Percentiles rank a stretch among this genome's conserved stretches.
Evolutionary conservation across 1,140 invertebrate genomes (phyloP).

Genomic region (Himalopsyche phryganea): DNA sequence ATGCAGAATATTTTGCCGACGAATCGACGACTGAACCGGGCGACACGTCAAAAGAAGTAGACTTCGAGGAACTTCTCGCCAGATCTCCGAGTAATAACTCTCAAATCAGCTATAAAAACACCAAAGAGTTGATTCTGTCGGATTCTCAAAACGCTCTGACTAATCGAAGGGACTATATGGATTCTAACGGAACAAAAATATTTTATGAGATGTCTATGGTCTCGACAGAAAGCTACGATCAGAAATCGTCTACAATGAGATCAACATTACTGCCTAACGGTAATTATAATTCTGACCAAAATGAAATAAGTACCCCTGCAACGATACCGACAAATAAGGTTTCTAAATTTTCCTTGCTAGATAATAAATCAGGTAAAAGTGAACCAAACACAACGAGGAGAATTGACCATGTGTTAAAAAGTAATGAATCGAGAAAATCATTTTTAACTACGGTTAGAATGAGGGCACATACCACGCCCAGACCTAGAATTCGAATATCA

Average conservation of each 20-base stretch:
- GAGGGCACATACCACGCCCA: conserved; percentile 27
- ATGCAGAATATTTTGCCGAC: conserved; percentile 14
- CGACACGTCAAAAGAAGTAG: conserved; percentile 1
- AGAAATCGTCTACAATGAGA: conserved; percentile 17
- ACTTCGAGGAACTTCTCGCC: conserved; percentile 27
- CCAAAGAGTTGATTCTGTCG: conserved; percentile 20
- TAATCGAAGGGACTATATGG: conserved; percentile 13
- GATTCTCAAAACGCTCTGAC: conserved; percentile 21
- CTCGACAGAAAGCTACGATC: conserved; percentile 26
- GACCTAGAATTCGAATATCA: conserved; percentile 29
- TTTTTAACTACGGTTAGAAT: conserved; percentile 28
- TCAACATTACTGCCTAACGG: neutral
- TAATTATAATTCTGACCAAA: conserved; percentile 9
- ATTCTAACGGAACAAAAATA: conserved; percentile 25
- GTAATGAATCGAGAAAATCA: conserved; percentile 23
- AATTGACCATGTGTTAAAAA: conserved; percentile 20
- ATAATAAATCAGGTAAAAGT: conserved; percentile 14
- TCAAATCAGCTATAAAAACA: conserved; percentile 29
- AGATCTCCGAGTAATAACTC: conserved; percentile 24
- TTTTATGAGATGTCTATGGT: conserved; percentile 27
- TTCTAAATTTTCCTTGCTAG: neutral
- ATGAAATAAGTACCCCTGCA: conserved; percentile 12
- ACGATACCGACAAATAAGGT: conserved; percentile 13
- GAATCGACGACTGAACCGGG: conserved; percentile 6
- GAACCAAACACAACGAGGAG: conserved; percentile 7